Evolutionary conservation across 2,113 vertebrate species (phyloP), one percentile per base, ranked within the genome.

Genomic region (Arenaria interpres): DNA sequence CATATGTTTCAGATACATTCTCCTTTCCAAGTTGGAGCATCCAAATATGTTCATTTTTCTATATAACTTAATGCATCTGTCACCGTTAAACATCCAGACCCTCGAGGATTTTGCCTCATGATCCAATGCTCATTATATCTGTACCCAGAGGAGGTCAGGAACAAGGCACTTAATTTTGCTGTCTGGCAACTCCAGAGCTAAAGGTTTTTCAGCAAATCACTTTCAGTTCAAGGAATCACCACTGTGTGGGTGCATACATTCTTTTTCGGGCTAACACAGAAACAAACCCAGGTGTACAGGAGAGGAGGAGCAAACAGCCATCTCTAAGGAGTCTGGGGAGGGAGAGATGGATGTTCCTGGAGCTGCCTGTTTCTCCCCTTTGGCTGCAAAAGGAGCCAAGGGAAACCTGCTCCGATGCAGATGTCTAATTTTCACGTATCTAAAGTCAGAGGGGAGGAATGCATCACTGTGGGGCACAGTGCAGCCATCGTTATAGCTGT

Each of bases 241-340:
- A 3, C 69, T 45, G 68, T 20, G 6, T 5, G 6, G 1, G 14
- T 35, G 24, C 2, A 6, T 1, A 1, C 3, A 16, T 35, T 35
- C 20, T 62, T 62, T 17, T n/a, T 41, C 11, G 37, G 43, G 62
- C 27, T 78, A 39, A 30, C 35, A 6, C 32, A 41, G 56, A n/a
- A n/a, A 62, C 27, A 50, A 67, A 12, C 9, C 28, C 33, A 12
- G n/a, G 20, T 12, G 8, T 1, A 8, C 16, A 14, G 43, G 37
- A 50, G 69, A 45, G 57, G 35, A 63, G 28, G 23, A 85, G 25
- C 12, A 32, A 63, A 23, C 7, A 30, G 37, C 43, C 11, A 12
- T 13, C 59, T 12, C 48, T 43, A 17, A 45, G 28, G 41, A 24
- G 51, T 22, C 37, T 1, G 0, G 19, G 46, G 32, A 75, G 24